Evolutionary conservation across 2,113 vertebrate species (phyloP), one percentile per base, ranked within the genome.

Genomic region (Ophthalmolycus amberensis): DNA sequence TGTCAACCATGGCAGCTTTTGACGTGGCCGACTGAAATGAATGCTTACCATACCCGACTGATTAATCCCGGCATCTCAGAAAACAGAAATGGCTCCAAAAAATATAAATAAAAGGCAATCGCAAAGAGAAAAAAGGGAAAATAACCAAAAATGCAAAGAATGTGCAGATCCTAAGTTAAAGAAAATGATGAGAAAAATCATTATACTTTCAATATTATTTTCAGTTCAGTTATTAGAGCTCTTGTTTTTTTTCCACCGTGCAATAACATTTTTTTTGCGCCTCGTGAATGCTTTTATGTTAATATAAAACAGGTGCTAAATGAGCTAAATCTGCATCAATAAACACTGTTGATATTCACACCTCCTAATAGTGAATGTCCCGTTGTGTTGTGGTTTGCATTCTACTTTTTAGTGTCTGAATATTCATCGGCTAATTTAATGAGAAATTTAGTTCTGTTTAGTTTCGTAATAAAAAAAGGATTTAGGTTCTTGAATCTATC

Each of bases 1-100:
- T 85, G 82, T 90, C 80, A 88, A 20, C 58, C 40, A 8, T 66
- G 67, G 60, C 73, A 83, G 76, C 52, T 76, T 87, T 85, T 78
- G 16, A 80, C 68, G 80, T 63, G 64, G 71, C 32, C 46, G 64
- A 10, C 52, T 69, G 44, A 88, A 92, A 85, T 87, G 58, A 85
- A 88, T 86, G 84, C 50, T 78, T 60, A 59, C 63, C 65, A 37
- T 9, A 48, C 27, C 73, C n/a, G 54, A 72, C 63, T 84, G 76
- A 91, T 88, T 64, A 75, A 77, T 88, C 7, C 3, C 63, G 59
- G 54, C 46, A 18, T 77, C 79, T 50, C 59, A 63, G 42, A 14
- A 82, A 54, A 34, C 22, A 42, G 75, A 67, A 48, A 56, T 27
- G n/a, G 6, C 46, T 66, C 18, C 40, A 20, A 20, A 66, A 44